Base-by-base conservation (phyloP, 2,113 vertebrate species). In the Psophia crepitans region DNA sequence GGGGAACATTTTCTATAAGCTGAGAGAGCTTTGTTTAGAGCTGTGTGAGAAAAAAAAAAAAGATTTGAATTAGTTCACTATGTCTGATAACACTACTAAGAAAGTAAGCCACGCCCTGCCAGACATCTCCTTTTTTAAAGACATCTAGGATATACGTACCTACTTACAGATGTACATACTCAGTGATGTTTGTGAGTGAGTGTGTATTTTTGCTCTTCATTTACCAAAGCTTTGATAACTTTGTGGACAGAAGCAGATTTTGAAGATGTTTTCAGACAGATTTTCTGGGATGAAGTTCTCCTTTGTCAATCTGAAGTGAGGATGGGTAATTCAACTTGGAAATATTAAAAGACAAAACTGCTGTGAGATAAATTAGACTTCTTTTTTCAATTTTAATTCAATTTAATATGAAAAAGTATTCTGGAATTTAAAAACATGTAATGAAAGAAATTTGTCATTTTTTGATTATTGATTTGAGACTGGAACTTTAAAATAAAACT, bases 71-170 rank as follows among this genome's bases (percentile, higher is more conserved):
- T 16, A 41, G 6, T 73, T 87, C 8, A 14, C 6, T 37, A 9
- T 41, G 1, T 28, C n/a, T 61, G 22, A 28, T 18, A 69, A 2
- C 3, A 39, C 6, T 49, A 12, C 14, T 65, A 81, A 66, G 18
- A 75, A 35, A 11, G 5, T 32, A 22, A 86, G 54, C 14, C 9
- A 43, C 68, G 37, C 24, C 3, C 23, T 76, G 8, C 1, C 4
- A 58, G 11, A 75, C 5, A 41, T n/a, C 1, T 37, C 4, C 13
- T 14, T 41, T 85, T 61, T 26, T 8, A 56, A 78, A 24, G 9
- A 1, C 5, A 27, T 16, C 23, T 32, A 11, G 2, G 11, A 24
- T 17, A 75, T 6, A 27, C 1, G 8, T 11, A 32, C 1, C 13
- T 41, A 43, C 2, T 27, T 30, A 21, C 5, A 46, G 19, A 20